Percentiles rank a stretch among this genome's conserved stretches.
phyloP scores from a whole-genome alignment of 37 sponge, comb jelly and placozoan genomes.

The Ianthella basta region DNA sequence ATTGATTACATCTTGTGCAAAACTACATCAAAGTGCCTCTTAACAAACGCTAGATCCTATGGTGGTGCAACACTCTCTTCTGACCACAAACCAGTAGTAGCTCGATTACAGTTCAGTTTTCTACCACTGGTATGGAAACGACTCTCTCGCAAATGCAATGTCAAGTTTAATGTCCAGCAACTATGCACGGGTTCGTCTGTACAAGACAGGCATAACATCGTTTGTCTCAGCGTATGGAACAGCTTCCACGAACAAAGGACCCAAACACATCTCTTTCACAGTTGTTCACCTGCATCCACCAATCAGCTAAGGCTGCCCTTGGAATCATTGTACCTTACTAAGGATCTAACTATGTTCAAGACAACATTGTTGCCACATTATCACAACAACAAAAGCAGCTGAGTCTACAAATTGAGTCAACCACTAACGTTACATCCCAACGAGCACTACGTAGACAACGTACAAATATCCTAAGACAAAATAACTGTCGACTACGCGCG shows the following conservation, averaged over 20 bases:
- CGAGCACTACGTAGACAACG: neutral
- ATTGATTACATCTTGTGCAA: constrained; percentile 20
- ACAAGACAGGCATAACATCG: neutral
- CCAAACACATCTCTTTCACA: constrained; percentile 25
- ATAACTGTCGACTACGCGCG: neutral
- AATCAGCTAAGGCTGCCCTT: neutral
- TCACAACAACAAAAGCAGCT: constrained; percentile 25
- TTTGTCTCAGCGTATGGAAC: constrained; percentile 4
- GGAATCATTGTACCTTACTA: neutral
- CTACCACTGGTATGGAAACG: constrained; percentile 16
- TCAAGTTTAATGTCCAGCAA: constrained; percentile 17
- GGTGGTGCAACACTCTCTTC: constrained; percentile 3
- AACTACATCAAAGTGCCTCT: neutral
- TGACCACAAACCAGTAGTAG: neutral
- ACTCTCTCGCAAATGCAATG: neutral
- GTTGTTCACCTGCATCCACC: constrained; percentile 1
- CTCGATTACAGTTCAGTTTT: constrained; percentile 2
- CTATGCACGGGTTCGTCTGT: neutral
- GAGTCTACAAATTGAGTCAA: neutral
- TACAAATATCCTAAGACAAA: constrained; percentile 6
- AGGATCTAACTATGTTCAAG: neutral
- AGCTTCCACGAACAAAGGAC: constrained; percentile 12
- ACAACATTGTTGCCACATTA: constrained; percentile 5
- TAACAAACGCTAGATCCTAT: constrained; percentile 21
- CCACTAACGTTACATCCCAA: neutral